Percentiles rank a stretch among this genome's conserved stretches.
phyloP scores from a whole-genome alignment of 2,113 vertebrate species.

The Lampris megalopsis region DNA sequence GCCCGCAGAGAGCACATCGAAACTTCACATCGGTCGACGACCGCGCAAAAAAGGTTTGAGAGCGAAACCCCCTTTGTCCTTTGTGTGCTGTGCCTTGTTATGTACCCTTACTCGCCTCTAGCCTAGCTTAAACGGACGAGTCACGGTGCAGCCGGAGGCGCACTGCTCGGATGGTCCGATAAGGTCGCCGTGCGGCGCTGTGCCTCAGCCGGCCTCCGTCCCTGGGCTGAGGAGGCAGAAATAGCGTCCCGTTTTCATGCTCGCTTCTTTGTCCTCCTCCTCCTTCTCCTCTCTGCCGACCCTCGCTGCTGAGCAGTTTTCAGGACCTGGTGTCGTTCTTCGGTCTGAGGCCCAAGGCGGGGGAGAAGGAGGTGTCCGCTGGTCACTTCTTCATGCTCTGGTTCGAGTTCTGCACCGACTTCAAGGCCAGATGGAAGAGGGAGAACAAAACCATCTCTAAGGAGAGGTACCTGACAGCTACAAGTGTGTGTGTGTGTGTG shows the following conservation, averaged over 20 bases:
- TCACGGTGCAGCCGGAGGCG: no score
- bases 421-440: conserved; percentile 94
- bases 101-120: not conserved
- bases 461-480: conserved; percentile 80
- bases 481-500: not conserved
- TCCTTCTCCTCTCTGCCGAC: conserved; percentile 36
- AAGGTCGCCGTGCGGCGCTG: no score
- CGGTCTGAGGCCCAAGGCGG: conserved; percentile 89
- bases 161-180: no score
- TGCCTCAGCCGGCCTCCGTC: not conserved
- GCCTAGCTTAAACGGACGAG: no score
- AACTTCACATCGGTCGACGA: conserved; percentile 84
- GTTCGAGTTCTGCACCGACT: conserved; percentile 97
- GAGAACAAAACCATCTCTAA: conserved; percentile 95
- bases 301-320: conserved; percentile 81
- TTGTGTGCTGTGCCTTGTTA: not conserved
- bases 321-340: conserved; percentile 89
- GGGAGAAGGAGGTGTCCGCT: conserved; percentile 89
- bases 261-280: not conserved
- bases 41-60: conserved; percentile 87
- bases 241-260: not conserved
- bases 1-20: conserved; percentile 87
- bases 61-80: not conserved
- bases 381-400: conserved; percentile 92
- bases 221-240: not conserved